Conservation (phyloP, 2,888 invertebrate genomes). For the Melanostoma mellinum region DNA sequence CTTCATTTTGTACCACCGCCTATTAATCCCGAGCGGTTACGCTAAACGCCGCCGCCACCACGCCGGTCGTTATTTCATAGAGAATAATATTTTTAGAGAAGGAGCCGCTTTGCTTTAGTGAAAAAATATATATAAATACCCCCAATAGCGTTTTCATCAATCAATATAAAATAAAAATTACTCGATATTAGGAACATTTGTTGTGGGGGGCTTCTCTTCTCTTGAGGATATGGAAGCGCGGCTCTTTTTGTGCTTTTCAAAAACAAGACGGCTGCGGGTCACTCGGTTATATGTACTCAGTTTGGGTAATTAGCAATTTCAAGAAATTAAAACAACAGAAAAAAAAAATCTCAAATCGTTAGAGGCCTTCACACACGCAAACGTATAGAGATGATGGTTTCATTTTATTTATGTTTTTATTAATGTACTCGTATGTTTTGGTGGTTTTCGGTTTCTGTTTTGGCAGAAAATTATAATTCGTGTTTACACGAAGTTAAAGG, state of each 20-base stretch:
- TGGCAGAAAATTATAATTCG: slow-evolving; percentile 34
- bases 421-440: too few relatives aligned
- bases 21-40: slow-evolving; percentile 39
- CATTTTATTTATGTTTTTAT: not conserved
- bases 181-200: slow-evolving; percentile 25
- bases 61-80: too few relatives aligned
- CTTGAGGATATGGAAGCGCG: slow-evolving; percentile 1
- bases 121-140: slow-evolving; percentile 34
- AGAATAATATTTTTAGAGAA: not conserved
- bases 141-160: slow-evolving; percentile 68
- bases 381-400: slow-evolving; percentile 28
- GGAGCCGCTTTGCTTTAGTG: slow-evolving; percentile 12
- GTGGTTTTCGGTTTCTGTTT: not conserved
- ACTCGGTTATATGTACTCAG: slow-evolving; percentile 51
- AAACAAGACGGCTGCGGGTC: slow-evolving; percentile 15
- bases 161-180: slow-evolving; percentile 63
- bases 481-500: slow-evolving; percentile 55
- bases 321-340: not conserved
- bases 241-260: slow-evolving; percentile 9
- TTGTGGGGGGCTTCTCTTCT: slow-evolving; percentile 3
- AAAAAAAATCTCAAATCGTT: slow-evolving; percentile 18
- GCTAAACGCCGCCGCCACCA: slow-evolving; percentile 36
- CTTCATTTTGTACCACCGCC: slow-evolving; percentile 1
- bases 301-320: slow-evolving; percentile 50
- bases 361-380: slow-evolving; percentile 25